Base-by-base conservation (phyloP, 2,113 vertebrate species). In the Otis tarda region DNA sequence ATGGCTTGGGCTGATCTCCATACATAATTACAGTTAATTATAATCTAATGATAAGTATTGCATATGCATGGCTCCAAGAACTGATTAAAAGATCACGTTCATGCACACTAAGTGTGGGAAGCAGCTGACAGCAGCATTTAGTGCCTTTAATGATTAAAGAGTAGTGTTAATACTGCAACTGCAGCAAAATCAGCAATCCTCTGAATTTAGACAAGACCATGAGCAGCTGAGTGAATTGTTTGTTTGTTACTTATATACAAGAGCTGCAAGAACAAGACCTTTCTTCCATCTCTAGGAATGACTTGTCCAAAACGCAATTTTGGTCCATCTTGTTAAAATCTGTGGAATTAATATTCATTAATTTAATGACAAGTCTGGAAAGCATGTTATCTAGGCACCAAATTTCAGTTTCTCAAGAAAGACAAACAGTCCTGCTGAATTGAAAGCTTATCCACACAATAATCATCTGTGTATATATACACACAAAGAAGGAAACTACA, bases 1-100 rank as follows among this genome's bases (percentile, higher is more conserved):
- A 89, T 65, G 74, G 45, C 59, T 94, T 73, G 50, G 63, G 41
- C 70, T 94, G 81, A 95, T 95, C 70, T 94, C 82, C 67, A 68
- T 85, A 75, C 65, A 87, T 94, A 95, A 95, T 95, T 95, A 91
- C 14, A 82, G 83, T 84, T 93, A 95, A 96, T 97, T 95, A 96
- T 71, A 95, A 87, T 47, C 82, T 95, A 95, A 95, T 69, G 57
- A 56, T 80, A 93, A 90, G 59, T 61, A 69, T 41, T 74, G 84
- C 87, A 88, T 35, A 91, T 83, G 84, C 90, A 88, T 50, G 67
- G 59, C 41, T 91, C 59, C 67, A 50, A 65, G 55, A 93, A 85
- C 21, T 20, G 3, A 89, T 82, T 85, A 90, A 73, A 95, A 82
- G 75, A 94, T 81, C 83, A 50, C 0, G 0, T 73, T 94, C 50